phyloP scores from a whole-genome alignment of 2,888 invertebrate species.

The Xanthia icteritia region DNA sequence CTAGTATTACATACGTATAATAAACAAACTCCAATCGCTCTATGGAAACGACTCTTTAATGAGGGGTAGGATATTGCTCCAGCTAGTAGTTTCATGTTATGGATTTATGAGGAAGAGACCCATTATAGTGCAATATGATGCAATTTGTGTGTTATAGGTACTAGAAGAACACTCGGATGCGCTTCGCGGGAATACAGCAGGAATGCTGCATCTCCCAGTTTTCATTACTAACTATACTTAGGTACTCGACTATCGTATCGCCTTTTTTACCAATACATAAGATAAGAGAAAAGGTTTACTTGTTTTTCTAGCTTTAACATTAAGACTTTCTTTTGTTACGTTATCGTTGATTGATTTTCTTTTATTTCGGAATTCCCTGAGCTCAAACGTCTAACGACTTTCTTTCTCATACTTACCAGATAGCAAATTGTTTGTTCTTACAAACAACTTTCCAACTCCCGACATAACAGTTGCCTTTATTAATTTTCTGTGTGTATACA shows the following conservation, averaged over 20 bases:
- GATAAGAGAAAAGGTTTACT: background rate
- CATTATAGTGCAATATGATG: conserved; percentile 62
- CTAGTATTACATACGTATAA: conserved; percentile 85
- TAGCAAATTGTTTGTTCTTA: conserved; percentile 44
- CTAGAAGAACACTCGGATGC: background rate
- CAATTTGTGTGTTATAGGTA: conserved; percentile 49
- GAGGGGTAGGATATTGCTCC: conserved; percentile 66
- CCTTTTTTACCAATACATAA: background rate
- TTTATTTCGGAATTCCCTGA: conserved; percentile 26
- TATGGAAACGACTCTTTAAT: conserved; percentile 73
- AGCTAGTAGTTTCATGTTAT: conserved; percentile 67
- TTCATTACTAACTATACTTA: background rate
- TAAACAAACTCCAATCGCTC: conserved; percentile 74
- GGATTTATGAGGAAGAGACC: conserved; percentile 61
- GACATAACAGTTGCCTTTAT: conserved; percentile 61
- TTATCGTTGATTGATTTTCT: conserved; percentile 35
- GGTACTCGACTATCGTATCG: too few species aligned
- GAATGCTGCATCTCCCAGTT: background rate
- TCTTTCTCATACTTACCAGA: conserved; percentile 44
- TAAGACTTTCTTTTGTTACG: conserved; percentile 10
- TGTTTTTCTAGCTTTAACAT: background rate
- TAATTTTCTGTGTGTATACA: conserved; percentile 65
- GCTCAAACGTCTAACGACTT: conserved; percentile 36
- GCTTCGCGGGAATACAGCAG: background rate
- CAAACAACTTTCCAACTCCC: conserved; percentile 42